Conservation (phyloP, 2,797 vertebrate species). For the Leuciscus waleckii region DNA sequence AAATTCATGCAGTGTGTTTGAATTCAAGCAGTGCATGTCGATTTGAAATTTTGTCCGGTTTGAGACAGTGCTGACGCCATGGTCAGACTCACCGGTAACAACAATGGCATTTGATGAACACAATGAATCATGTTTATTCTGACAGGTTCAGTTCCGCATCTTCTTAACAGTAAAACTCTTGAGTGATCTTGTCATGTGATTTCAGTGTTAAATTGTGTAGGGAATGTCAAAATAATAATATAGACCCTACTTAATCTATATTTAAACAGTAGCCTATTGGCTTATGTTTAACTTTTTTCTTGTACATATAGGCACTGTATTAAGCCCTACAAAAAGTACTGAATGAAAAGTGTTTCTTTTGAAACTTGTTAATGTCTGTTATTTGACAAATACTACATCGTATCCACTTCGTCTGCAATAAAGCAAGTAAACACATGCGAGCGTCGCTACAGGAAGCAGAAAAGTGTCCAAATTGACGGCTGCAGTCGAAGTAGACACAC, state of each 20-base stretch:
- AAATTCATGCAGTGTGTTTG: too few relatives aligned
- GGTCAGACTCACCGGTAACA: neutral
- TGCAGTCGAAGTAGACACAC: neutral
- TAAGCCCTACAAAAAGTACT: neutral
- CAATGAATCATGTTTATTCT: neutral
- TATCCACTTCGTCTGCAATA: neutral
- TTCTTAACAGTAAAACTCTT: neutral
- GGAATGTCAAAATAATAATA: too few relatives aligned
- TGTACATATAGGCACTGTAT: neutral
- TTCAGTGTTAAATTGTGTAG: neutral
- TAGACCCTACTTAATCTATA: too few relatives aligned
- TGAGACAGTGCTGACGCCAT: neutral
- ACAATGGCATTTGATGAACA: neutral
- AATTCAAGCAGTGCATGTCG: neutral
- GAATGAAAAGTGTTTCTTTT: neutral
- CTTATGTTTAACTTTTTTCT: neutral
- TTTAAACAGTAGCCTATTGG: too few relatives aligned
- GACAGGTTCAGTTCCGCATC: neutral
- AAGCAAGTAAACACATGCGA: neutral
- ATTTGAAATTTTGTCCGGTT: too few relatives aligned
- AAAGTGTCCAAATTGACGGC: neutral
- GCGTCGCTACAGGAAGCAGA: neutral
- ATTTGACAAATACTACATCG: neutral
- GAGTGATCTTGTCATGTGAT: neutral
- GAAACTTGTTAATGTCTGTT: neutral